Conservation (phyloP, 2,797 vertebrate species). For the Staurois parvus region DNA sequence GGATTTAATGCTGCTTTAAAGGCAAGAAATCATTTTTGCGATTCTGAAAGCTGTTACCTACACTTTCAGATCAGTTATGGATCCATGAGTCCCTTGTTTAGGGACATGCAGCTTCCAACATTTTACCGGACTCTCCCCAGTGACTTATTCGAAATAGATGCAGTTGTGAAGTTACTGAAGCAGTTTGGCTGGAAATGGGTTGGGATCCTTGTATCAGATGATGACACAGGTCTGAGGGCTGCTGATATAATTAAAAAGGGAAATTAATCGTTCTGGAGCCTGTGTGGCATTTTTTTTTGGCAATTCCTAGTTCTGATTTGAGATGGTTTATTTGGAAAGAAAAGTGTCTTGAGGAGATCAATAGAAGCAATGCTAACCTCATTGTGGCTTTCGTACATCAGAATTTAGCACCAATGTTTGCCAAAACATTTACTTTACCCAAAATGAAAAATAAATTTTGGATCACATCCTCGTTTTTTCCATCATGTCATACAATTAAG, state of each 20-base stretch:
- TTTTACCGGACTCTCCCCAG: slow-evolving; percentile 37
- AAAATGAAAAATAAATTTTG: background rate
- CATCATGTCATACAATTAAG: background rate
- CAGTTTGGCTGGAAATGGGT: slow-evolving; percentile 49
- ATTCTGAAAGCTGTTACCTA: too few relatives aligned
- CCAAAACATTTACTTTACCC: background rate
- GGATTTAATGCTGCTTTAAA: background rate
- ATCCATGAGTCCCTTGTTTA: background rate
- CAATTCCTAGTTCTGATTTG: background rate
- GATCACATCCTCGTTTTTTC: slow-evolving; percentile 17
- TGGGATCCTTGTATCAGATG: slow-evolving; percentile 40
- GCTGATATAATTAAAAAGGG: background rate
- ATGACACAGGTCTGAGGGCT: slow-evolving; percentile 22
- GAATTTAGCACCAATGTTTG: background rate
- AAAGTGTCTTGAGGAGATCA: background rate
- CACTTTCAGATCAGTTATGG: slow-evolving; percentile 45
- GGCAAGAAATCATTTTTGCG: too few relatives aligned
- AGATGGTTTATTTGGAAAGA: rapidly evolving
- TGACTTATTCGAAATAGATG: slow-evolving; percentile 22
- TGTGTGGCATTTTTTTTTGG: slow-evolving; percentile 8
- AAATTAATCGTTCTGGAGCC: background rate
- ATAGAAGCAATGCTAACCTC: slow-evolving; percentile 7
- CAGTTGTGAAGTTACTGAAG: background rate
- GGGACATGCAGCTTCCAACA: background rate
- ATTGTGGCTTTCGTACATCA: background rate